Conservation (phyloP, 1,140 invertebrate genomes). For the Leguminivora glycinivorella region DNA sequence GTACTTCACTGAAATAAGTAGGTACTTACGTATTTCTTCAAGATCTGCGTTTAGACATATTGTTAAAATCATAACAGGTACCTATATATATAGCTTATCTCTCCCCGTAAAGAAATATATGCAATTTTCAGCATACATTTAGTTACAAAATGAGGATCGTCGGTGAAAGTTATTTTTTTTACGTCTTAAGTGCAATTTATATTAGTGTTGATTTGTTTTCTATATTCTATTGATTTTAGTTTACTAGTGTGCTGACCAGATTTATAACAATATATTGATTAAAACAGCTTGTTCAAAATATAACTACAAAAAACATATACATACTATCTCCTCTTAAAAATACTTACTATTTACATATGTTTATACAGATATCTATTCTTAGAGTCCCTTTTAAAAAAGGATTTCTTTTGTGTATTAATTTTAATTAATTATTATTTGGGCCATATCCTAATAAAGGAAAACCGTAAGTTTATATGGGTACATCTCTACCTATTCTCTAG, state of each 20-base stretch:
- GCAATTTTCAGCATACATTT: background rate
- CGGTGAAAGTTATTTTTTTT: constrained; percentile 20
- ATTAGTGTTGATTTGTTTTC: constrained; percentile 68
- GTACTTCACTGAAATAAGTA: background rate
- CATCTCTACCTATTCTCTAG: background rate
- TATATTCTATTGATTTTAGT: constrained; percentile 69
- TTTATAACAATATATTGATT: constrained; percentile 23
- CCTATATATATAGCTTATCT: background rate
- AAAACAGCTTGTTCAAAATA: constrained; percentile 19
- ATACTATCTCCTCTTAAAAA: background rate
- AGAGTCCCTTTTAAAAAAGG: background rate
- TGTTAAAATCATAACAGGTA: background rate
- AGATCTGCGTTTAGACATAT: background rate
- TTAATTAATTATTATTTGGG: constrained; percentile 7
- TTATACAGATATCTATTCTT: background rate
- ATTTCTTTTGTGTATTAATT: constrained; percentile 12
- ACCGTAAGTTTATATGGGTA: constrained; percentile 1
- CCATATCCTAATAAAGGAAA: constrained; percentile 5
- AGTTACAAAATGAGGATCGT: constrained; percentile 1
- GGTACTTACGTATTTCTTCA: background rate
- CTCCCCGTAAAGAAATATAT: background rate
- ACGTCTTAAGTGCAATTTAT: constrained; percentile 64
- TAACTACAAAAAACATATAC: background rate
- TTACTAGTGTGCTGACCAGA: constrained; percentile 48
- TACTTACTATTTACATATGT: constrained; percentile 1